These are phyloP conservation scores for Campaea margaritaria DNA, from an alignment of 2,888 invertebrate species.

Conservation along the genomic window DNA sequence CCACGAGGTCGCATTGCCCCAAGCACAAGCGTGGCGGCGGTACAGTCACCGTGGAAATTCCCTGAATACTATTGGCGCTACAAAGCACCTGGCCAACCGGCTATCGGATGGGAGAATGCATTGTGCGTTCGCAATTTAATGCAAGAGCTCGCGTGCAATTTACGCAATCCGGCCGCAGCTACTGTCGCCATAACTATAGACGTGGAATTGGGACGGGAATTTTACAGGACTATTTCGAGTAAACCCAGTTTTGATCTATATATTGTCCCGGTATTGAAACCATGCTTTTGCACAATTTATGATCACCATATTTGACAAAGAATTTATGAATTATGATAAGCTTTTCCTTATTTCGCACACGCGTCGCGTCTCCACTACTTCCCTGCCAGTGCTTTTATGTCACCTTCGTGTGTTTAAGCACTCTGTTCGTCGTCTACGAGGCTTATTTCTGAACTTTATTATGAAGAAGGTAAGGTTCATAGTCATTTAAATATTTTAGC, in stretches of 20 bases:
- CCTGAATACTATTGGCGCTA: conserved; percentile 34
- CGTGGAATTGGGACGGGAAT: conserved; percentile 15
- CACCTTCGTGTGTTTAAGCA: conserved; percentile 30
- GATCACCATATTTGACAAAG: not conserved
- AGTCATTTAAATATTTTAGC: conserved; percentile 27
- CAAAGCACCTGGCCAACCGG: conserved; percentile 28
- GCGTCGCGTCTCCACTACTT: conserved; percentile 28
- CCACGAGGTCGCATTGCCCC: conserved; percentile 43
- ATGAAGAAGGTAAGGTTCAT: conserved; percentile 28
- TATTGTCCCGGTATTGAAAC: not conserved
- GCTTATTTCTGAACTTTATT: conserved; percentile 25
- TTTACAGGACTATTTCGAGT: conserved; percentile 10
- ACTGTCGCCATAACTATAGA: conserved; percentile 20
- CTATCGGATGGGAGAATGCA: conserved; percentile 34
- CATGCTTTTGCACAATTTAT: not conserved
- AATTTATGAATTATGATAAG: conserved; percentile 20
- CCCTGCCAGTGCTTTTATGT: conserved; percentile 31
- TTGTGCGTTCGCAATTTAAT: conserved; percentile 42
- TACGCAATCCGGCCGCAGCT: conserved; percentile 37
- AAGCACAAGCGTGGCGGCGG: conserved; percentile 27
- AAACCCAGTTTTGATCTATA: conserved; percentile 6
- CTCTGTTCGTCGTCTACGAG: conserved; percentile 8
- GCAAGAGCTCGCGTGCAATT: conserved; percentile 36
- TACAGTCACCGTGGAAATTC: conserved; percentile 41
- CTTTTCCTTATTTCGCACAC: conserved; percentile 27